Base-by-base conservation (phyloP, 1,140 invertebrate species). In the Ganaspis sp. region DNA sequence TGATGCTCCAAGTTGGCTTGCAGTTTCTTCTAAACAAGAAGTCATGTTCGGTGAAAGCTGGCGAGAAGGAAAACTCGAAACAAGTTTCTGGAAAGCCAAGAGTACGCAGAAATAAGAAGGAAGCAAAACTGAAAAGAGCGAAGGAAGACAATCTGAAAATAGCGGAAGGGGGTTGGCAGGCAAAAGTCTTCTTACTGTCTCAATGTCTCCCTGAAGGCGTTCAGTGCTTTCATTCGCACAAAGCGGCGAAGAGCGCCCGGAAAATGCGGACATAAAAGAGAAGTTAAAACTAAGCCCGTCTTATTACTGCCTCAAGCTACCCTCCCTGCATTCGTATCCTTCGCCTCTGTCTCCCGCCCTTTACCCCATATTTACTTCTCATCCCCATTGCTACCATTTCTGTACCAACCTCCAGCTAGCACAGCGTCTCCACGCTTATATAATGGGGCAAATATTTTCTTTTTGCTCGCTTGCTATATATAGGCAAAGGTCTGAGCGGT, bases 281-380 rank as follows among this genome's bases (percentile, higher is more conserved):
- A 91, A 90, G 90, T 91, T 90, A 91, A 91, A 91, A 91, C 90
- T 91, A 91, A 91, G 89, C 90, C 78, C 87, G 87, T 90, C 90
- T 91, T 91, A 91, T 91, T 91, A 90, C 89, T 86, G 90, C 90
- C 89, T 85, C 76, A 85, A 90, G 90, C 89, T 87, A 90, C 85
- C 86, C 87, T 85, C 71, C 74, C 58, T 75, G 64, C 53, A 69
- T 69, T 58, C 64, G 37, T 70, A 21, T 75, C 69, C 79, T 81
- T 80, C 72, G 40, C 69, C 78, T 42, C 78, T 12, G 38, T 76
- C 15, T 77, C 74, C 73, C 71, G 73, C 54, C 74, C 72, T 53
- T 45, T 21, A 38, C 49, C 21, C 69, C 64, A 38, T 26, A 70
- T 17, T 75, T 64, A 42, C 49, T 70, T 73, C 49, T 69, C 58